Evolutionary conservation across 2,888 invertebrate species (phyloP), one percentile per base, ranked within the genome.

Genomic region (Lithophane ornitopus): DNA sequence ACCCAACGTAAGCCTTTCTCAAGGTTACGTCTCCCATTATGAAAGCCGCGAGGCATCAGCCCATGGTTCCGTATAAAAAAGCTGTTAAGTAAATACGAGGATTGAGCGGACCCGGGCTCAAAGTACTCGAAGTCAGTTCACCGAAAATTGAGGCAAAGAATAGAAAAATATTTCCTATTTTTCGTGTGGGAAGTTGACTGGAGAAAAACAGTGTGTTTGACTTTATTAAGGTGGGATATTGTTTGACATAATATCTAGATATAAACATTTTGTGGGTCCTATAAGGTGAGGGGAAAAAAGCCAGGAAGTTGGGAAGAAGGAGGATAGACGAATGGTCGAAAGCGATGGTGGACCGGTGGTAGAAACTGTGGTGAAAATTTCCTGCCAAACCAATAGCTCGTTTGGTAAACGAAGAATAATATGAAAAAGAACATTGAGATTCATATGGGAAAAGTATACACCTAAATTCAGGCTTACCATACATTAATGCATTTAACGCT

Each of bases 61-160:
- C 70, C 46, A 72, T 78, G 77, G 76, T 78, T 73, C 58, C 56
- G 87, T 88, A 87, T 88, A 88, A 87, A 86, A 86, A 88, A 87
- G 81, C 82, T 84, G 84, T 88, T 84, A 88, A 85, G 80, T 89
- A 85, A 88, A 89, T 87, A 84, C 78, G 74, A 82, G 83, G 86
- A 85, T 87, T 76, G 79, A 75, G 80, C 63, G 76, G 46, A 69
- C 68, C 54, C 56, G 39, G 74, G 74, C 73, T 58, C 66, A 87
- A 87, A 84, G 67, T 81, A 74, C 85, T 75, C 63, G 74, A 72
- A 70, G 67, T 22, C 72, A 78, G 58, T 72, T 67, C 72, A 68
- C 63, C 7, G 70, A 46, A 71, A 82, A 82, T 77, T 74, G 70
- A 22, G 59, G 41, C 85, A 81, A 52, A 74, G 82, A 81, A 82